These are phyloP conservation scores for Nyctalus aviator DNA, from an alignment of 2,797 vertebrate genomes.

Conservation along the genomic window DNA sequence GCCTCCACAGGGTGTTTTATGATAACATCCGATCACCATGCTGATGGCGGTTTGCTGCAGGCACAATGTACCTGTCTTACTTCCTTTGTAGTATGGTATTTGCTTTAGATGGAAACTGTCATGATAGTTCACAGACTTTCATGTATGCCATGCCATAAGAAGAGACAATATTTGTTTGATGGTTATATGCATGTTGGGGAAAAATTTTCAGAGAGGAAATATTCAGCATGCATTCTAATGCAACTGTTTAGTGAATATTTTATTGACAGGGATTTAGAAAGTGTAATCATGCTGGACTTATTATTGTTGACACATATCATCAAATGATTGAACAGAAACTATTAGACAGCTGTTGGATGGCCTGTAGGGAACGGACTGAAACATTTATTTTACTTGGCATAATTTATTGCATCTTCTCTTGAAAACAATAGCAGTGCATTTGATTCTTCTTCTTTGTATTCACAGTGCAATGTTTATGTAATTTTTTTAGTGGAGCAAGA, in stretches of 20 bases:
- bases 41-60: not conserved
- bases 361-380: conserved; percentile 25
- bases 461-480: not conserved
- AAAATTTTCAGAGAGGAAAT: not conserved
- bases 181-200: not conserved
- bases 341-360: conserved; percentile 52
- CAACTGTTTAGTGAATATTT: not conserved
- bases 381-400: conserved; percentile 56
- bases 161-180: not conserved
- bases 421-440: conserved; percentile 12
- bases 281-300: not conserved
- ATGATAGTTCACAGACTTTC: not conserved
- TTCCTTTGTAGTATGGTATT: not conserved
- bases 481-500: not conserved
- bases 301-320: conserved; percentile 23
- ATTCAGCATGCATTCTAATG: not conserved
- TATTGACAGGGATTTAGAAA: conserved; percentile 13
- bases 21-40: not conserved
- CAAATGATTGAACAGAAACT: conserved; percentile 39
- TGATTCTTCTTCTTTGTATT: conserved; percentile 41
- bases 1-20: not conserved
- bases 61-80: not conserved
- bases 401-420: conserved; percentile 18
- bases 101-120: not conserved
- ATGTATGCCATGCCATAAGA: not conserved